Percentiles rank a stretch among this genome's conserved stretches.
Evolutionary conservation across 1,140 invertebrate genomes (phyloP).

Genomic region (Drosophila paulistorum): DNA sequence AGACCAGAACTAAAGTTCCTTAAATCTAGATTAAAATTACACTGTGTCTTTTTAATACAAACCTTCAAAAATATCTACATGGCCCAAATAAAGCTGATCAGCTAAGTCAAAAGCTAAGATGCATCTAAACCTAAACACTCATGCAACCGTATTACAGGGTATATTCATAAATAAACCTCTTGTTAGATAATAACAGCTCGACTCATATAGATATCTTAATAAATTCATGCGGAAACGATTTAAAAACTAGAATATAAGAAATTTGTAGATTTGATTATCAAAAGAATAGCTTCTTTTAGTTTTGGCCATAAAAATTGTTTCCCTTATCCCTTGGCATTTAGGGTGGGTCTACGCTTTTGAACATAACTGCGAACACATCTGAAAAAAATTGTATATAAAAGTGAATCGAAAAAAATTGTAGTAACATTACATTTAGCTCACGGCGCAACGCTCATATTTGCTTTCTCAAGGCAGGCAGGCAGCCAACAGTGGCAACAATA

Average conservation of each 20-base stretch:
- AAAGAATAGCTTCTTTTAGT: background rate
- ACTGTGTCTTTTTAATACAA: no score
- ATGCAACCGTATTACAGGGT: no score
- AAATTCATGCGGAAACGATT: background rate
- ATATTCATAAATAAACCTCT: no score
- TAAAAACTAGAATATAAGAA: background rate
- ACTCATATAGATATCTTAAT: background rate
- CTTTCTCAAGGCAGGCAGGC: conserved; percentile 54
- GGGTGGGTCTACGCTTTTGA: background rate
- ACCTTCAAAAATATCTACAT: no score
- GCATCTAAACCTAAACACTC: no score
- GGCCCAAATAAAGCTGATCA: no score
- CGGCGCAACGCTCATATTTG: conserved; percentile 71
- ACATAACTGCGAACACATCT: conserved; percentile 18
- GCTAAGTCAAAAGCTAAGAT: no score
- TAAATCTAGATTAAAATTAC: no score
- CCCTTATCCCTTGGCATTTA: background rate
- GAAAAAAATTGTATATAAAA: conserved; percentile 18
- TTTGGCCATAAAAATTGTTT: conserved; percentile 3
- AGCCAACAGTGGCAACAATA: conserved; percentile 49
- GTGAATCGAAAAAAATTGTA: conserved; percentile 46
- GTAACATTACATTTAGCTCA: conserved; percentile 76
- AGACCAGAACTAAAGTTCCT: no score
- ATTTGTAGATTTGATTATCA: background rate
- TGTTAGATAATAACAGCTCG: background rate